Evolutionary conservation across 2,888 invertebrate genomes (phyloP).

Genomic region (Sphecodes monilicornis): DNA sequence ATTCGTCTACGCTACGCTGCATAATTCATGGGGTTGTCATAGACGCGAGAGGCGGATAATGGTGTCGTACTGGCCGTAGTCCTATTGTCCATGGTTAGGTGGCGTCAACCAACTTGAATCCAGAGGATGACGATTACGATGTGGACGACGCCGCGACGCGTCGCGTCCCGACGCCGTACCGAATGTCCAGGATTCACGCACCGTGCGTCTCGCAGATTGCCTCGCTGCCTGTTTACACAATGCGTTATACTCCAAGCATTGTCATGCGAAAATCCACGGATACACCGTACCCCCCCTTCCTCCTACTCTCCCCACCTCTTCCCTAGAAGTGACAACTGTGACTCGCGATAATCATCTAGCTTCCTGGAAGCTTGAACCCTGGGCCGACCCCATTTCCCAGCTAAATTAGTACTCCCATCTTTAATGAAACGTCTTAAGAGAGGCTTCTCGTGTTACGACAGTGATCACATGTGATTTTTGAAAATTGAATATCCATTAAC

Average conservation of each 20-base stretch:
- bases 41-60: constrained; percentile 83
- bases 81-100: constrained; percentile 78
- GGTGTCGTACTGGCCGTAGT: constrained; percentile 76
- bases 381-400: neutral
- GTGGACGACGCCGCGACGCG: constrained; percentile 55
- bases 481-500: too few relatives aligned
- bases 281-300: neutral
- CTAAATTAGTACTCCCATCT: neutral
- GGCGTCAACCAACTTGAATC: constrained; percentile 74
- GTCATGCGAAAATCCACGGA: constrained; percentile 60
- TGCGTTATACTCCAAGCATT: constrained; percentile 58
- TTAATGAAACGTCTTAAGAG: neutral
- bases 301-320: neutral
- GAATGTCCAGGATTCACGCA: constrained; percentile 73
- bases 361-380: neutral
- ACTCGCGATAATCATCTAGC: neutral
- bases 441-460: too few relatives aligned
- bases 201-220: constrained; percentile 61
- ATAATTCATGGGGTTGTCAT: constrained; percentile 83
- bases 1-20: constrained; percentile 83
- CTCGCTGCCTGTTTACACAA: constrained; percentile 61
- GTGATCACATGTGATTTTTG: too few relatives aligned
- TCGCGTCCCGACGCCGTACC: constrained; percentile 42
- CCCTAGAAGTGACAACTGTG: constrained; percentile 1
- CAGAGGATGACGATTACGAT: constrained; percentile 71